Percentiles rank a stretch among this genome's conserved stretches.
These are phyloP conservation scores for Oxyruncus cristatus DNA, from an alignment of 2,113 vertebrate species.

Conservation along the genomic window DNA sequence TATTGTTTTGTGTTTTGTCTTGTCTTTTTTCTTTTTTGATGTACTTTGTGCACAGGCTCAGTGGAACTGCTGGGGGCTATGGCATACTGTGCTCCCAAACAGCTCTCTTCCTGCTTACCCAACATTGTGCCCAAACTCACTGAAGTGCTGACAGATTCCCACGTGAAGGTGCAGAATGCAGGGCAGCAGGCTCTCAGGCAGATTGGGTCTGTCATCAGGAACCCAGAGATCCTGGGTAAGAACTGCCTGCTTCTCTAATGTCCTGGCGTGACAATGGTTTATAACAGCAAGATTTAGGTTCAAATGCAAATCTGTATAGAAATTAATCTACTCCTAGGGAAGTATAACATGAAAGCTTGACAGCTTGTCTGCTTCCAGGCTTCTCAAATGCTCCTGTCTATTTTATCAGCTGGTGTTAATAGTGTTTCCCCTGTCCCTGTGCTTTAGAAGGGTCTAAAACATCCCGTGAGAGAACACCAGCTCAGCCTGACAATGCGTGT, in stretches of 20 bases:
- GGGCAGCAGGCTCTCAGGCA: slow-evolving; percentile 95
- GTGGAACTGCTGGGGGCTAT: slow-evolving; percentile 96
- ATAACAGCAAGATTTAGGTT: not conserved
- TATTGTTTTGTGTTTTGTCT: not conserved
- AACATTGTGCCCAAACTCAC: slow-evolving; percentile 98
- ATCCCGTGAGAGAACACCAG: not conserved
- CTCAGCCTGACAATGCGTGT: fast-evolving
- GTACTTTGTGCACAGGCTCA: slow-evolving; percentile 78
- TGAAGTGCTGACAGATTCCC: slow-evolving; percentile 95
- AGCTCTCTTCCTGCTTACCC: slow-evolving; percentile 95
- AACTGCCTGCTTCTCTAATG: not conserved
- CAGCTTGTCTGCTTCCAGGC: not conserved
- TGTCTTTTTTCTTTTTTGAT: not conserved
- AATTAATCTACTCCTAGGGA: not conserved
- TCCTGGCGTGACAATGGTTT: not conserved
- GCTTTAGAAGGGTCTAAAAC: not conserved
- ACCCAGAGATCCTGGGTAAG: slow-evolving; percentile 95
- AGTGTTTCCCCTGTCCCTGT: not conserved
- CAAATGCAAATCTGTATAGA: not conserved
- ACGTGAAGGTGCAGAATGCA: slow-evolving; percentile 97
- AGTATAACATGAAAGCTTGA: not conserved
- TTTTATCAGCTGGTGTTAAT: not conserved
- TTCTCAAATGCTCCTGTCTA: not conserved
- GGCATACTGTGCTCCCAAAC: slow-evolving; percentile 97
- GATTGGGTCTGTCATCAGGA: slow-evolving; percentile 97